These are phyloP conservation scores for Telmatherina bonti DNA, from an alignment of 2,797 vertebrate genomes.

Conservation along the genomic window DNA sequence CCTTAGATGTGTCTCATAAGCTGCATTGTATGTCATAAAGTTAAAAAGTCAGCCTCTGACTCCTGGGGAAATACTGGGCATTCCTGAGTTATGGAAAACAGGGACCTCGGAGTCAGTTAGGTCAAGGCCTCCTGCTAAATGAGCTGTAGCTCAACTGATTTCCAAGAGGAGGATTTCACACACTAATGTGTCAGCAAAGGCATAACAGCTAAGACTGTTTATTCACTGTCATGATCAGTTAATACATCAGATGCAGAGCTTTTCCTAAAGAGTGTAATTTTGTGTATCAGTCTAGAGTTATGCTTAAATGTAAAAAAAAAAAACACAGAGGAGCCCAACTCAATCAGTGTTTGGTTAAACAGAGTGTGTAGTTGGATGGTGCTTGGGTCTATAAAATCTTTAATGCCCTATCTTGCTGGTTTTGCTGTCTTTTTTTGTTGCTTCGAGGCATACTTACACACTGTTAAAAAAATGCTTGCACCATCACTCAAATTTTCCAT, in stretches of 20 bases:
- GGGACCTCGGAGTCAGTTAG: conserved; percentile 52
- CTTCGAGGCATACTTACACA: background rate
- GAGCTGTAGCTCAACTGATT: conserved; percentile 62
- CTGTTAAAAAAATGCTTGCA: conserved; percentile 30
- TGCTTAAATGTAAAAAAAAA: background rate
- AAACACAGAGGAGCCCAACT: background rate
- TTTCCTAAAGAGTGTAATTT: background rate
- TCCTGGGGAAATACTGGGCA: conserved; percentile 36
- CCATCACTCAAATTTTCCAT: conserved; percentile 39
- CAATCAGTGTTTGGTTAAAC: background rate
- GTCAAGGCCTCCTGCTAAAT: conserved; percentile 64
- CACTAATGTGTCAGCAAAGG: conserved; percentile 29
- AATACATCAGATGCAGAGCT: background rate
- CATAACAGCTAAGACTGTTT: conserved; percentile 20
- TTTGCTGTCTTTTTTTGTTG: conserved; percentile 18
- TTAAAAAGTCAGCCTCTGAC: conserved; percentile 16
- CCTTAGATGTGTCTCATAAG: conserved; percentile 15
- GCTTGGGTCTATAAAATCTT: background rate
- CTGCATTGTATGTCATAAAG: conserved; percentile 11
- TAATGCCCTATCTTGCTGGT: background rate
- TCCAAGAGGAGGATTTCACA: conserved; percentile 30
- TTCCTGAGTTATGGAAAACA: conserved; percentile 58
- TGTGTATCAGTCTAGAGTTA: background rate
- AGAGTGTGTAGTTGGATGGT: conserved; percentile 9
- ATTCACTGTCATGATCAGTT: conserved; percentile 5